Evolutionary conservation across 2,113 vertebrate genomes (phyloP).

Genomic region (Hippocampus abdominalis): DNA sequence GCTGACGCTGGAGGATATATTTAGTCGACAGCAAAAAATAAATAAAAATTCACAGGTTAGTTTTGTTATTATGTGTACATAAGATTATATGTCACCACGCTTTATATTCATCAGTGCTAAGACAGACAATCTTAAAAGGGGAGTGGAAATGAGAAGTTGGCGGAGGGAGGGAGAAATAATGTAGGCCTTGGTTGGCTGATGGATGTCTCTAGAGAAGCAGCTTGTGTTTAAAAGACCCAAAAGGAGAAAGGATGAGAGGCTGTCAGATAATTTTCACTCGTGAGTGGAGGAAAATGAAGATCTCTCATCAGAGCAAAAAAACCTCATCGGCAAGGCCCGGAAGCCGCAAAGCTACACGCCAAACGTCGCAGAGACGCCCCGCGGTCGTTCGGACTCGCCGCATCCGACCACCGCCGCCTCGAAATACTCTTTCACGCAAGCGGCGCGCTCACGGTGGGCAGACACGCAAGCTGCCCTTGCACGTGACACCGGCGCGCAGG

Average conservation of each 20-base stretch:
- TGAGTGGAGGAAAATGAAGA: constrained; percentile 60
- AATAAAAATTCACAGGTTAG: not conserved
- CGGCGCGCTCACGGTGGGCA: constrained; percentile 38
- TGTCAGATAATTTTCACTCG: constrained; percentile 51
- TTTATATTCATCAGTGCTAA: constrained; percentile 21
- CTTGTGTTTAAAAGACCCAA: constrained; percentile 65
- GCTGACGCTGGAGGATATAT: constrained; percentile 52
- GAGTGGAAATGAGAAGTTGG: constrained; percentile 48
- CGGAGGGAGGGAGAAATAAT: constrained; percentile 52
- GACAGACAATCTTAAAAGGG: constrained; percentile 32
- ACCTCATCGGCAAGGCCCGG: constrained; percentile 47
- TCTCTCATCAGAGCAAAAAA: constrained; percentile 63
- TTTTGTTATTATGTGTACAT: not conserved
- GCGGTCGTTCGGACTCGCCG: constrained; percentile 37
- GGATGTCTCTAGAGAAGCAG: constrained; percentile 56
- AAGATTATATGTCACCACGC: constrained; percentile 1
- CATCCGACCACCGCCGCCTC: constrained; percentile 45
- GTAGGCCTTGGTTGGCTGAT: constrained; percentile 69
- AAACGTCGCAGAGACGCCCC: constrained; percentile 34
- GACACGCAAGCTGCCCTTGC: constrained; percentile 34
- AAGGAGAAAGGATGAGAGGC: constrained; percentile 53
- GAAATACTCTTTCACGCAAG: constrained; percentile 45
- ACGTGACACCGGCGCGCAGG: constrained; percentile 34
- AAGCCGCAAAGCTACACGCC: constrained; percentile 39
- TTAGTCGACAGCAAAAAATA: constrained; percentile 43